Evolutionary conservation across 2,888 invertebrate genomes (phyloP).

Genomic region (Habrosyne pyritoides): DNA sequence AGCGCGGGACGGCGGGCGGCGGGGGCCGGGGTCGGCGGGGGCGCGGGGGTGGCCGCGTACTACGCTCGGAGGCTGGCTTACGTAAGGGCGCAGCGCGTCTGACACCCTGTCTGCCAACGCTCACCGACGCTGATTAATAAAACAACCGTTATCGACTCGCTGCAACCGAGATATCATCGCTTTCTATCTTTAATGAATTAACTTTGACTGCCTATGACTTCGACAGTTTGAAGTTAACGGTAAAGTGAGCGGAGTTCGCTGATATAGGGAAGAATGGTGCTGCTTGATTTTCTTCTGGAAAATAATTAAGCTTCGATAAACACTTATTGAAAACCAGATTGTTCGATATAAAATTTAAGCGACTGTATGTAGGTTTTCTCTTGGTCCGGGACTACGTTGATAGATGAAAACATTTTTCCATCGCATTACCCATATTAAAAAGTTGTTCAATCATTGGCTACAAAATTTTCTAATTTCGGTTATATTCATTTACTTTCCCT

Average conservation of each 20-base stretch:
- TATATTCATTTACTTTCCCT: background rate
- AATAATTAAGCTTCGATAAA: background rate
- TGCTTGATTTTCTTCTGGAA: background rate
- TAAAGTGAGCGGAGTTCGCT: too few species aligned
- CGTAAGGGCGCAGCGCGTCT: conserved; percentile 78
- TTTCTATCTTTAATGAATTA: conserved; percentile 58
- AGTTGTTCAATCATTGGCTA: background rate
- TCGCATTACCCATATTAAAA: conserved; percentile 12
- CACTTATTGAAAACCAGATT: too few species aligned
- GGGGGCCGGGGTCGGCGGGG: conserved; percentile 22
- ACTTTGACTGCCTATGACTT: conserved; percentile 37
- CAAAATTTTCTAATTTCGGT: background rate
- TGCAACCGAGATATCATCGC: conserved; percentile 63
- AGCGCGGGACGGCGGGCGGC: conserved; percentile 47
- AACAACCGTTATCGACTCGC: conserved; percentile 64
- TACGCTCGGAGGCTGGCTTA: conserved; percentile 71
- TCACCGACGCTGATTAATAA: conserved; percentile 73
- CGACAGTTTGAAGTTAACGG: conserved; percentile 22
- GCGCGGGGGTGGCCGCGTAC: conserved; percentile 50
- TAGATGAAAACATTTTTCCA: too few species aligned
- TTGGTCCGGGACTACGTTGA: too few species aligned
- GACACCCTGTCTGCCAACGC: conserved; percentile 71
- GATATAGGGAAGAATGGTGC: conserved; percentile 22
- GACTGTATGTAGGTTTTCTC: too few species aligned
- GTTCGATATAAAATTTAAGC: too few species aligned